A percentile compares a stretch with the other conserved stretches of the same genome.
Evolutionary conservation across 1,140 invertebrate genomes (phyloP).

Genomic region (Phenacoccus solenopsis): DNA sequence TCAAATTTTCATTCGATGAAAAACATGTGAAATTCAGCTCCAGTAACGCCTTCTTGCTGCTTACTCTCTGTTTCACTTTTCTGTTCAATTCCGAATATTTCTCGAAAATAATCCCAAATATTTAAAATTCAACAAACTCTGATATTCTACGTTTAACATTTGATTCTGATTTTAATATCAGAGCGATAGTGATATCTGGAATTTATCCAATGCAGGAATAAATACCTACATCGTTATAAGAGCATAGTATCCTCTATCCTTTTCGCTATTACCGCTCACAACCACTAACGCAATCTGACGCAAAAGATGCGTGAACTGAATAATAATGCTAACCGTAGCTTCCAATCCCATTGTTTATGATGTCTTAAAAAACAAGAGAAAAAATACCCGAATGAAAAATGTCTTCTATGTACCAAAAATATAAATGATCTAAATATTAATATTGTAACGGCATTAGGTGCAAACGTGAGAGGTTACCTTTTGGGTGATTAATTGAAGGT

Average conservation of each 20-base stretch:
- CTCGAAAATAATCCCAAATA: too few relatives aligned
- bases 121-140: too few relatives aligned
- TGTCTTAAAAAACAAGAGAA: background rate
- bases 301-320: background rate
- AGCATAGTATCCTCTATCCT: background rate
- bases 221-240: too few relatives aligned
- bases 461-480: background rate
- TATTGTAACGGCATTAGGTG: background rate
- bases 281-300: background rate
- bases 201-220: background rate
- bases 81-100: too few relatives aligned
- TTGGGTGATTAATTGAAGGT: too few relatives aligned
- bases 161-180: too few relatives aligned
- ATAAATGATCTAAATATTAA: conserved; percentile 4
- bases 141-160: too few relatives aligned
- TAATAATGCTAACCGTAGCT: background rate
- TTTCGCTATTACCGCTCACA: background rate
- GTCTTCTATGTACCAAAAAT: conserved; percentile 2
- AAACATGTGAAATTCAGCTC: too few relatives aligned
- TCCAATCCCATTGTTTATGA: background rate
- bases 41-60: too few relatives aligned
- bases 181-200: too few relatives aligned
- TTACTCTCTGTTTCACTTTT: too few relatives aligned
- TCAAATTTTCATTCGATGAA: too few relatives aligned
- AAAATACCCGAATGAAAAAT: background rate